phyloP scores from a whole-genome alignment of 1,140 invertebrate genomes.

The Mamestra configurata region DNA sequence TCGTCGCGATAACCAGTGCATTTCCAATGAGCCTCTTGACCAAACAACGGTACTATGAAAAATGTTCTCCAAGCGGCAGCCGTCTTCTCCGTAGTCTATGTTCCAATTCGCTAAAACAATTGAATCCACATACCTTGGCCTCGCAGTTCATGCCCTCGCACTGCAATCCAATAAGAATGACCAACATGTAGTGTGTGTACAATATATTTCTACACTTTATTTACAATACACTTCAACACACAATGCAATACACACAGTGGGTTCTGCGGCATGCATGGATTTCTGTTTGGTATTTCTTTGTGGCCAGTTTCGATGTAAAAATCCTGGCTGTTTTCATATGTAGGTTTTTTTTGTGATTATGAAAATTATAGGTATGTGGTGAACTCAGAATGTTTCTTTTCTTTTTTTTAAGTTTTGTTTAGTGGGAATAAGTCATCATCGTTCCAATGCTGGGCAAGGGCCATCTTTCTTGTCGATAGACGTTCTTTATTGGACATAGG shows the following conservation, averaged over 20 bases:
- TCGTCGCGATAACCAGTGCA: no score
- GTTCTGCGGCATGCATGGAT: not conserved
- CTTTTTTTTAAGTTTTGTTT: no score
- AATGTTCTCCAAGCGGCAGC: not conserved
- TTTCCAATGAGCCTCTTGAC: no score
- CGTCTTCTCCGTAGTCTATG: not conserved
- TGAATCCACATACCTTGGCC: slow-evolving; percentile 43
- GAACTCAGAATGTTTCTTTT: no score
- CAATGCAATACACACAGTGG: slow-evolving; percentile 4
- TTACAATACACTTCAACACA: slow-evolving; percentile 2
- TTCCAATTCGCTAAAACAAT: not conserved
- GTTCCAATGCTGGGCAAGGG: no score
- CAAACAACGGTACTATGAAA: no score
- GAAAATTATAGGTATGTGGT: no score
- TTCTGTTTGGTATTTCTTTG: not conserved
- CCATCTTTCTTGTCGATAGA: no score
- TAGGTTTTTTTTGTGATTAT: no score
- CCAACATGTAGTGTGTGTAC: not conserved
- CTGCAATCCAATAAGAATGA: slow-evolving; percentile 49
- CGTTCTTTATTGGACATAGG: no score
- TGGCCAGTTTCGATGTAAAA: not conserved
- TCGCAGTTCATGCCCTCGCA: slow-evolving; percentile 54
- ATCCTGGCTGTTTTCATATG: not conserved
- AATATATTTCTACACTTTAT: no score
- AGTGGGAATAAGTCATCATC: no score